These are phyloP conservation scores for Brachyptera putata DNA, from an alignment of 2,888 invertebrate species.

Conservation along the genomic window DNA sequence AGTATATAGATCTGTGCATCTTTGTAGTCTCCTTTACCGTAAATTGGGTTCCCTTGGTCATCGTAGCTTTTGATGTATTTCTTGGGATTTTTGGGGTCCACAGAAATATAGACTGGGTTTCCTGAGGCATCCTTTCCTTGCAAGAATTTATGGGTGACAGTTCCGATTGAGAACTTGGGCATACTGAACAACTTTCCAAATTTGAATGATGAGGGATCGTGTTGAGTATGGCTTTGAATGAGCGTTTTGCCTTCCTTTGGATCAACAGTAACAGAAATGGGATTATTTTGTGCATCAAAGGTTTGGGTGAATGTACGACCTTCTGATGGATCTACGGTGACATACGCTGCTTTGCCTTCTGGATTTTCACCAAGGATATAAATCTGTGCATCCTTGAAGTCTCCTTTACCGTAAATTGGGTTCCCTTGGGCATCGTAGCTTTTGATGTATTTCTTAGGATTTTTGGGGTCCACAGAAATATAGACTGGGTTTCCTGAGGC, in stretches of 20 bases:
- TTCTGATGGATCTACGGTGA: no score
- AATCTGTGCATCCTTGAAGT: constrained; percentile 39
- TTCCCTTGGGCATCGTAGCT: constrained; percentile 41
- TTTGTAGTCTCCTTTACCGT: constrained; percentile 39
- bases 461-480: neutral
- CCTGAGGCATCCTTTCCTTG: constrained; percentile 38
- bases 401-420: constrained; percentile 40
- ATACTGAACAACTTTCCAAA: no score
- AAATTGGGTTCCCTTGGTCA: constrained; percentile 41
- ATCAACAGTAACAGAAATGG: no score
- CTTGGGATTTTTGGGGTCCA: neutral
- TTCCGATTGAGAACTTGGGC: no score
- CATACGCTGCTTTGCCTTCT: no score
- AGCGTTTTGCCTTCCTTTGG: no score
- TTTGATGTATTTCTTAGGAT: neutral
- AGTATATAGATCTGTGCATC: no score
- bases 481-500: constrained; percentile 8
- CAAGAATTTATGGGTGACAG: constrained; percentile 36
- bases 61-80: constrained; percentile 36
- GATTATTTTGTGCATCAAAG: no score
- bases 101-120: constrained; percentile 34
- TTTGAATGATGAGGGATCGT: no score
- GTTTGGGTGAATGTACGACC: no score
- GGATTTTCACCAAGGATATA: no score
- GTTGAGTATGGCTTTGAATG: no score